Percentiles rank a stretch among this genome's conserved stretches.
Evolutionary conservation across 1,140 invertebrate genomes (phyloP).

Genomic region (Pseudomyrmex cubaensis): DNA sequence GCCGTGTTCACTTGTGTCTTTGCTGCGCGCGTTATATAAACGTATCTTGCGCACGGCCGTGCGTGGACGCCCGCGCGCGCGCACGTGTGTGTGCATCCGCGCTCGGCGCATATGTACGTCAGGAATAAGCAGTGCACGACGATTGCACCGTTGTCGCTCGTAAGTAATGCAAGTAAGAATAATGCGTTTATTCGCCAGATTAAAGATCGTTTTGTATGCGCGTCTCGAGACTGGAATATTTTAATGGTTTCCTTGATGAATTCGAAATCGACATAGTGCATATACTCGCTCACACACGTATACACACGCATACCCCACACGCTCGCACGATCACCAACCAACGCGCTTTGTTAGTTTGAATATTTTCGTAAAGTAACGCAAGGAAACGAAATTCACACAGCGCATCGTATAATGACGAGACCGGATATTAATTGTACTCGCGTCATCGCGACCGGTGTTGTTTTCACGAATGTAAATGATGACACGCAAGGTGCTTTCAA

Average conservation of each 20-base stretch:
- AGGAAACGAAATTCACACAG: background rate
- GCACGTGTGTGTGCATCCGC: background rate
- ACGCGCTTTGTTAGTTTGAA: background rate
- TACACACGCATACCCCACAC: too few species aligned
- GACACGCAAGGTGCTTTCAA: slow-evolving; percentile 30
- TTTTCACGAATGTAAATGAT: background rate
- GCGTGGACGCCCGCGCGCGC: background rate
- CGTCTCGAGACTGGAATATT: background rate
- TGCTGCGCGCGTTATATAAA: slow-evolving; percentile 66
- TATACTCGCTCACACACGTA: background rate
- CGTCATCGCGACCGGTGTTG: slow-evolving; percentile 9
- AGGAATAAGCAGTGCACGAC: slow-evolving; percentile 47
- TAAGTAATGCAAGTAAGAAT: slow-evolving; percentile 49
- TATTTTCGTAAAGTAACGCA: too few species aligned
- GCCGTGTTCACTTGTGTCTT: slow-evolving; percentile 67
- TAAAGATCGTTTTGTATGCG: slow-evolving; percentile 31
- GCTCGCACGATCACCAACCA: too few species aligned
- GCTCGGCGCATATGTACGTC: background rate
- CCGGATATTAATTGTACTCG: slow-evolving; percentile 2
- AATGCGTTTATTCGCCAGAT: slow-evolving; percentile 42
- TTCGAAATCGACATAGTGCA: background rate
- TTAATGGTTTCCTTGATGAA: slow-evolving; percentile 22
- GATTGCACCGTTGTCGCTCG: slow-evolving; percentile 29
- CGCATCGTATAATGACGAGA: background rate
- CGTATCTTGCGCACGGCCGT: slow-evolving; percentile 45